Evolutionary conservation across 2,888 invertebrate species (phyloP), one percentile per base, ranked within the genome.

Genomic region (Elmis aenea): DNA sequence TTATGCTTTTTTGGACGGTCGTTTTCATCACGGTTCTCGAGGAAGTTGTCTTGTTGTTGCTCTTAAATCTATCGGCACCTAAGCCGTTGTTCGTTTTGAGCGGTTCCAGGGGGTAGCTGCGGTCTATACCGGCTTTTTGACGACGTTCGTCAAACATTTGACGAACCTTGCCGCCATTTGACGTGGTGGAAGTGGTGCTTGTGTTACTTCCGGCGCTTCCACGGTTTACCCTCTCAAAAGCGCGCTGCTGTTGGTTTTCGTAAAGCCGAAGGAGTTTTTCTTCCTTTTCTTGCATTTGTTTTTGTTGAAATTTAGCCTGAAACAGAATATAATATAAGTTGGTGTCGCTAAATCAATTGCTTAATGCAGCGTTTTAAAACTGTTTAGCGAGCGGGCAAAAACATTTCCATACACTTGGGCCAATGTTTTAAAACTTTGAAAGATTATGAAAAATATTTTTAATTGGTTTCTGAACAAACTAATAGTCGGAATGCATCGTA

Each of bases 101-200:
- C 0, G 89, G 89, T 57, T 86, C 83, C 1, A 89, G 70, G 0
- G 86, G 88, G 65, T 87, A 83, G 59, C 87, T 86, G 54, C 83
- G 82, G 67, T 89, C 88, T 46, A 86, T 81, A 18, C 86, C 86
- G 2, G 78, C 80, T 37, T 74, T 74, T 50, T 83, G 83, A 21
- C 86, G 76, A 13, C 86, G 76, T 61, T 88, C 88, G 58, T 88
- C 85, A 58, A 89, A 89, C 83, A 89, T 83, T 69, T 88, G 88
- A 8, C 89, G 79, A 14, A 88, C 87, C 35, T 42, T 42, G 23
- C 42, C 42, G 15, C 31, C 30, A 13, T 33, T 32, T 11, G 26
- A 20, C 24, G 30, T 13, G n/a, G 26, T 29, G 3, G 35, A 48
- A 38, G 28, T 23, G 36, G 60, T 52, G 39, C 66, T 67, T 26